Evolutionary conservation across 2,113 vertebrate species (phyloP), one percentile per base, ranked within the genome.

Genomic region (Podocnemis expansa): DNA sequence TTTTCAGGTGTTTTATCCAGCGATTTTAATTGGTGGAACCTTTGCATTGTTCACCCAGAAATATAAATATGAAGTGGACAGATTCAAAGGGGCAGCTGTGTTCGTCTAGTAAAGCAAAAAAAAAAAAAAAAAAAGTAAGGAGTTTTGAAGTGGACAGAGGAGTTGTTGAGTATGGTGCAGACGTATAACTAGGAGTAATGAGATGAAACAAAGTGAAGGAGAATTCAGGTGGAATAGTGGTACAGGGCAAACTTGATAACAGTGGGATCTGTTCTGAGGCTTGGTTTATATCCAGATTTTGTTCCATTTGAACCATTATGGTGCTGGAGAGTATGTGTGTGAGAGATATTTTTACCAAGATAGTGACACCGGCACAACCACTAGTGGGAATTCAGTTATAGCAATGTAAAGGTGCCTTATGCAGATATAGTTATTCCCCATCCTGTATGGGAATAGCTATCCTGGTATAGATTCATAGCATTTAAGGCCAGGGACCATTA

Each of bases 11-110:
- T 5, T 95, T 76, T 89, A n/a, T 24, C 25, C 2, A 60, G 90
- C 43, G 78, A 93, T 81, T 89, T 84, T 67, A 95, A 92, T 82
- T 58, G 6, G 24, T 51, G 51, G 89, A 56, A 92, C 90, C 85
- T 89, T 88, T 95, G 38, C 24, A 43, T 43, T 45, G 24, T 76
- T 76, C 80, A 88, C 95, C 45, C 12, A 1, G 38, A 80, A 70
- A n/a, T 92, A 93, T 87, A 94, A 93, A 86, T 1, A 38, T 22
- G 63, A 70, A 38, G 63, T 22, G n/a, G n/a, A n/a, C n/a, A n/a
- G n/a, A n/a, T n/a, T n/a, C n/a, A n/a, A n/a, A n/a, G n/a, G n/a
- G n/a, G n/a, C n/a, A n/a, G n/a, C n/a, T n/a, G n/a, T n/a, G n/a
- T n/a, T n/a, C n/a, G n/a, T n/a, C n/a, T n/a, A n/a, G n/a, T n/a